A percentile compares a stretch with the other conserved stretches of the same genome.
Conservation (phyloP, 2,888 invertebrate genomes). For the Patella caerulea region DNA sequence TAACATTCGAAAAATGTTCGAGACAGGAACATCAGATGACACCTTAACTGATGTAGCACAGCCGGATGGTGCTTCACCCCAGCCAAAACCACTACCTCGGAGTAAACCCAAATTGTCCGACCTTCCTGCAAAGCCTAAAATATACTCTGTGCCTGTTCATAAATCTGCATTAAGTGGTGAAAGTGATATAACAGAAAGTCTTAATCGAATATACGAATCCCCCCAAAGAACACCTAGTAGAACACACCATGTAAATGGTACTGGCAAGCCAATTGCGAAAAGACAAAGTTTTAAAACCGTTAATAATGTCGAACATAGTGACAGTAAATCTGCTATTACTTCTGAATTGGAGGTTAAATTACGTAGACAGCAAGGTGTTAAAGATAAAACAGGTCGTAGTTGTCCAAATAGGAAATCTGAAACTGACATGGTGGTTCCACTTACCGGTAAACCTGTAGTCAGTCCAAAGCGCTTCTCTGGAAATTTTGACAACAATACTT, state of each 20-base stretch:
- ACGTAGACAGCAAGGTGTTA: not conserved
- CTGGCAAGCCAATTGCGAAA: conserved; percentile 21
- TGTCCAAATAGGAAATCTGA: not conserved
- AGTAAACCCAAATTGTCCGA: not conserved
- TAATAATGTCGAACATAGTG: conserved; percentile 5
- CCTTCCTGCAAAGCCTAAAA: not conserved
- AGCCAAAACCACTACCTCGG: conserved; percentile 13
- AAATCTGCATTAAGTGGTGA: not conserved
- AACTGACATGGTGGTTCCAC: not conserved
- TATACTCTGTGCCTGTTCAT: not conserved
- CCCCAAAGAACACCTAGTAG: not conserved
- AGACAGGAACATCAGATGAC: conserved; percentile 22
- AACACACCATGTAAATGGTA: conserved; percentile 11
- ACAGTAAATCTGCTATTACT: not conserved
- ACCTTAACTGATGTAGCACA: not conserved
- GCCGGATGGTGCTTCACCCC: not conserved
- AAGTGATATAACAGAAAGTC: not conserved
- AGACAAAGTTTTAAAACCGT: conserved; percentile 24
- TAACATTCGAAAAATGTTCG: conserved; percentile 51
- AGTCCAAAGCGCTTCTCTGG: not conserved
- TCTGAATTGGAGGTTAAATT: not conserved
- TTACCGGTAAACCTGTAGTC: not conserved
- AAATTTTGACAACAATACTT: not conserved
- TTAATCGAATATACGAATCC: not conserved
- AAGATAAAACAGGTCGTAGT: not conserved